These are phyloP conservation scores for Sericinus montela DNA, from an alignment of 2,888 invertebrate genomes.

Conservation along the genomic window DNA sequence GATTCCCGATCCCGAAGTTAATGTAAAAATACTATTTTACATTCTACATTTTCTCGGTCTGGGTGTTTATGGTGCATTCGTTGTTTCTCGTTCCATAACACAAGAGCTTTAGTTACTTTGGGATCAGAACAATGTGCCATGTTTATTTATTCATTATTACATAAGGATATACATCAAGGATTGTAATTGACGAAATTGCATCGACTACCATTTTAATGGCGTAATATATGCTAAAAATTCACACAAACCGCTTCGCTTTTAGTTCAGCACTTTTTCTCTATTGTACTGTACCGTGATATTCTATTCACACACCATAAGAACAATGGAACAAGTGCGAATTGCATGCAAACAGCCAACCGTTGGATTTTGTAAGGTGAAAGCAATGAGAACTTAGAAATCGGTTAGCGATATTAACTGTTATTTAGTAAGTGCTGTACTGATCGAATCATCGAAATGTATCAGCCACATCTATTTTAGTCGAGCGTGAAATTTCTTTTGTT, in stretches of 20 bases:
- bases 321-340: slow-evolving; percentile 56
- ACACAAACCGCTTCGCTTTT: slow-evolving; percentile 6
- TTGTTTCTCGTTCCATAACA: too few relatives aligned
- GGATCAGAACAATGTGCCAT: too few relatives aligned
- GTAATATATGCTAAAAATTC: slow-evolving; percentile 2
- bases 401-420: slow-evolving; percentile 36
- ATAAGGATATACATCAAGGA: too few relatives aligned
- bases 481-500: slow-evolving; percentile 3
- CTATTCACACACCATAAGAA: slow-evolving; percentile 39
- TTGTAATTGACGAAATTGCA: slow-evolving; percentile 3
- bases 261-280: slow-evolving; percentile 22
- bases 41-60: too few relatives aligned
- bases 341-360: slow-evolving; percentile 37
- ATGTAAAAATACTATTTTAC: too few relatives aligned
- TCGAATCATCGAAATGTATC: slow-evolving; percentile 15
- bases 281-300: slow-evolving; percentile 22
- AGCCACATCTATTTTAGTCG: not conserved
- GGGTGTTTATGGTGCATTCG: too few relatives aligned
- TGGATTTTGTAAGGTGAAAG: slow-evolving; percentile 57
- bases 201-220: slow-evolving; percentile 1
- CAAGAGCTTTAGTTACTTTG: too few relatives aligned
- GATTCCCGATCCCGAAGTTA: too few relatives aligned
- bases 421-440: slow-evolving; percentile 21
- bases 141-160: too few relatives aligned
- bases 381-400: slow-evolving; percentile 60